Evolutionary conservation across 2,113 vertebrate genomes (phyloP).

Genomic region (Callipepla californica): DNA sequence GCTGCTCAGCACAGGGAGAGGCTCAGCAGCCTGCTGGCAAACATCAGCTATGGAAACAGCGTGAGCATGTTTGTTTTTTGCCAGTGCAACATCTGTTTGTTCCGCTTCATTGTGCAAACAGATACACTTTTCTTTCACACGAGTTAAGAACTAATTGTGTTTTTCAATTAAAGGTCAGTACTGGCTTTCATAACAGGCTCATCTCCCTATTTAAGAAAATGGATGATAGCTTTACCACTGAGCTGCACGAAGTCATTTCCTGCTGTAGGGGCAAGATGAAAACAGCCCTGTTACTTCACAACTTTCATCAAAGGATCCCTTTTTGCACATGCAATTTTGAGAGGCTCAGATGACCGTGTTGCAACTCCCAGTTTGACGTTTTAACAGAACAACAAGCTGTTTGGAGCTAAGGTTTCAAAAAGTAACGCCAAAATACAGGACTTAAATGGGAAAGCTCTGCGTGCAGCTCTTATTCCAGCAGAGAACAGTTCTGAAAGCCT

Average conservation of each 20-base stretch:
- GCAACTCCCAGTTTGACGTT: background rate
- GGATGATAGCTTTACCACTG: background rate
- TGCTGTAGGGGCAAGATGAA: background rate
- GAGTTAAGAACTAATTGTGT: background rate
- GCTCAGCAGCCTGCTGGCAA: background rate
- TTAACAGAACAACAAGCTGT: background rate
- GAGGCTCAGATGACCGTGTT: background rate
- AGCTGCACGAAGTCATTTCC: background rate
- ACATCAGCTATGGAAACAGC: background rate
- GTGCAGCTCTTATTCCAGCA: background rate
- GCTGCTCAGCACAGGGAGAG: background rate
- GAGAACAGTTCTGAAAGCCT: background rate
- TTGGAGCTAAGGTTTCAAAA: background rate
- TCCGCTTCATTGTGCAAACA: background rate
- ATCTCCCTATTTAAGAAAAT: background rate
- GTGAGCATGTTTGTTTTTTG: background rate
- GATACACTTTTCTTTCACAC: background rate
- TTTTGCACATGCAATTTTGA: background rate
- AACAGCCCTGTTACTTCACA: background rate
- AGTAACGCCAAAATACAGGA: background rate
- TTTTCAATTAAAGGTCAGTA: slow-evolving; percentile 21
- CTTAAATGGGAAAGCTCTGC: background rate
- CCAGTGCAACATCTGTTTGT: background rate
- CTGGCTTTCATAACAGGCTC: background rate
- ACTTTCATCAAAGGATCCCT: background rate